Evolutionary conservation across 2,888 invertebrate species (phyloP), one percentile per base, ranked within the genome.

Genomic region (Pachydiplax longipennis): DNA sequence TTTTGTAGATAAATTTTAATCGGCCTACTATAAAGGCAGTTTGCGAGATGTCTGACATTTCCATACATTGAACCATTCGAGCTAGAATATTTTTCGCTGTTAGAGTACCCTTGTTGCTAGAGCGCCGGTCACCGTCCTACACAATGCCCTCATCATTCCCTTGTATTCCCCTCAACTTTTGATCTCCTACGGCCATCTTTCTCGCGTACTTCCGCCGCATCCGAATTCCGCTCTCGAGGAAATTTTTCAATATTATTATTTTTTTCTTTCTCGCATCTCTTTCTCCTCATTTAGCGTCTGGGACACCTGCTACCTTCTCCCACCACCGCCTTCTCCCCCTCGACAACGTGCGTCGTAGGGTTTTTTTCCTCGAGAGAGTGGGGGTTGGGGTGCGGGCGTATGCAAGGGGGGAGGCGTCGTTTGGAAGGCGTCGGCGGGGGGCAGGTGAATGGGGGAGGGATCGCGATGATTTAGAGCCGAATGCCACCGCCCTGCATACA

Each of bases 401-500:
- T 48, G 83, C 18, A 10, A 40, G 25, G 25, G 83, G 83, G 83
- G 13, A n/a, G 8, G 58, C 12, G 48, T n/a, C n/a, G 65, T 1
- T 12, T 8, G 48, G 82, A 13, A 35, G 83, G 48, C 48, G 53
- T 31, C 31, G 87, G 35, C 53, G 87, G 61, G n/a, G 87, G 35
- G 35, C 53, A 73, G 25, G 73, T 31, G 73, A 73, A n/a, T n/a
- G 40, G 61, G 61, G 81, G 35, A 80, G 82, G 83, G 83, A 65
- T 65, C n/a, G 61, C 87, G 87, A 87, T 87, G 87, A 87, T 87
- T 58, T 61, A 87, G 87, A 87, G 87, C 35, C 87, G 61, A 87
- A 65, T 87, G 40, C 87, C 87, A 87, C 37, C 35, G 87, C 87
- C 87, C 87, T 87, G 87, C 87, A 87, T 87, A 87, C 87, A 87